A percentile compares a stretch with the other conserved stretches of the same genome.
Evolutionary conservation across 37 sponge, comb jelly and placozoan species (phyloP).

Genomic region (Diacarnus erythraeanus): DNA sequence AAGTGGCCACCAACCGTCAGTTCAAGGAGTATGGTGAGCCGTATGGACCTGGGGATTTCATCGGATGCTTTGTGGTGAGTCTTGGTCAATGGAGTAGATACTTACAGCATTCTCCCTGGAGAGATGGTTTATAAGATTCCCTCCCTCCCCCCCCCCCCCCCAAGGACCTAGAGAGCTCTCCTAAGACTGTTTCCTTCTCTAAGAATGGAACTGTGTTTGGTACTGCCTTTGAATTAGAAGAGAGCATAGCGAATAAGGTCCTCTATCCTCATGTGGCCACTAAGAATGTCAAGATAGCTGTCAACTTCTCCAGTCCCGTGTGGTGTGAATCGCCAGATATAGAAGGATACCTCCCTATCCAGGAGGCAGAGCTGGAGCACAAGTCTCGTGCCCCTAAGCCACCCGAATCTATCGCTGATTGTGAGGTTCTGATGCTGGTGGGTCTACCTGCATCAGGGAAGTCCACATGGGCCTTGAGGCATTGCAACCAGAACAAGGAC

Average conservation of each 20-base stretch:
- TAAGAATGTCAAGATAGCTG: conserved; percentile 70
- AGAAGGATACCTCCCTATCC: conserved; percentile 39
- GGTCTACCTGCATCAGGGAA: conserved; percentile 96
- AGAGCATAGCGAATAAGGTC: conserved; percentile 11
- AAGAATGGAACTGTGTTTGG: conserved; percentile 84
- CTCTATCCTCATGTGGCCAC: conserved; percentile 88
- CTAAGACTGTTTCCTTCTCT: conserved; percentile 75
- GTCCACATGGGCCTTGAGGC: conserved; percentile 93
- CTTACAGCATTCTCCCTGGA: too few species aligned
- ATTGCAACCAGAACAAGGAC: conserved; percentile 47
- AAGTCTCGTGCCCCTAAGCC: conserved; percentile 9
- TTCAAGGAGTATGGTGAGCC: conserved; percentile 71
- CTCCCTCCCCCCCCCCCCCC: neutral
- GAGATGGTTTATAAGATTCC: too few species aligned
- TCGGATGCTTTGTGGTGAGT: conserved; percentile 82
- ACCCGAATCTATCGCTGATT: neutral
- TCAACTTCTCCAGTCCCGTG: conserved; percentile 62
- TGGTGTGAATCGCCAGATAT: conserved; percentile 20
- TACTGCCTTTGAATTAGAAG: conserved; percentile 42
- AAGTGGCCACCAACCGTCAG: conserved; percentile 45
- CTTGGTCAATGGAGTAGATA: neutral
- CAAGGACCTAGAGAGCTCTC: conserved; percentile 69
- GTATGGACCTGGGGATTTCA: conserved; percentile 83
- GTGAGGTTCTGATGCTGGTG: conserved; percentile 80
- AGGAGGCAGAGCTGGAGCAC: conserved; percentile 41